Base-by-base conservation (phyloP, 1,140 invertebrate genomes). In the Anadara kagoshimensis region DNA sequence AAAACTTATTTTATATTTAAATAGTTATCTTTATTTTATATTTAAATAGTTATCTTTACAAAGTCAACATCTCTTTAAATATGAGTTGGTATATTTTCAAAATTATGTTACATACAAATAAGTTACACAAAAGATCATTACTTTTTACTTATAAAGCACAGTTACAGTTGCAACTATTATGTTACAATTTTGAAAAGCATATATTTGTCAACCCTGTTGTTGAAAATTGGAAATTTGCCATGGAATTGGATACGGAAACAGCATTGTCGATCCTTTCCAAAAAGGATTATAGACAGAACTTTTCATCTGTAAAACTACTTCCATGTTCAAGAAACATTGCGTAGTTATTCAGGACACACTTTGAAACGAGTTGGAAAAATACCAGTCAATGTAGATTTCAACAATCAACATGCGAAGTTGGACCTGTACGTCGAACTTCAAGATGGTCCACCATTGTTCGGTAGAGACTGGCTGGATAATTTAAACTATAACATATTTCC, bases 201-300 rank as follows among this genome's bases (percentile, higher is more conserved):
- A n/a, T n/a, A n/a, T n/a, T n/a, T n/a, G n/a, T n/a, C n/a, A n/a
- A n/a, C n/a, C n/a, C n/a, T n/a, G n/a, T n/a, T n/a, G n/a, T n/a
- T n/a, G n/a, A n/a, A n/a, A n/a, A n/a, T n/a, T n/a, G n/a, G n/a
- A n/a, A n/a, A n/a, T n/a, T n/a, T n/a, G n/a, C n/a, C n/a, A 78
- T 78, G 75, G 72, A 80, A 62, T 49, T 78, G 26, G 75, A 79
- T 61, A 80, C 69, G 14, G 75, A 73, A 16, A 65, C 69, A 43
- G 69, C 53, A 18, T 61, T 75, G 20, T 45, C 73, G 2, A 56
- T 80, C 20, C 75, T 80, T n/a, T 65, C 76, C 8, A 49, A 71
- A 3, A 29, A 43, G 43, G 54, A 68, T 29, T 71, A 66, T 36
- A 20, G 58, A 36, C 14, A 59, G 45, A 51, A 49, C 18, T 75